Conservation (phyloP, 1,140 invertebrate species). For the Drosophila quadrilineata region DNA sequence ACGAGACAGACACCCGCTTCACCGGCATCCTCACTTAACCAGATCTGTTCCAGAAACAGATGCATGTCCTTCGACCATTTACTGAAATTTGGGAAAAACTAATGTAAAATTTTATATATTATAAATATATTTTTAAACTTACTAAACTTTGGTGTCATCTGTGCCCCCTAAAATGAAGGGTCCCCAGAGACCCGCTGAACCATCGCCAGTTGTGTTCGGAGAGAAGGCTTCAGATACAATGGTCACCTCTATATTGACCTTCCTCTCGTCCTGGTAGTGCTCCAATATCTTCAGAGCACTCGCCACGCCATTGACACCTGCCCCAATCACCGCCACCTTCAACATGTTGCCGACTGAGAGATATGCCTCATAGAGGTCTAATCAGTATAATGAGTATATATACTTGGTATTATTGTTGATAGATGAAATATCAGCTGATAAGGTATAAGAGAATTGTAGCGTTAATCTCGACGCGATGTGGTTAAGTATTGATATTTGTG, state of each 20-base stretch:
- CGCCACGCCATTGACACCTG: slow-evolving; percentile 76
- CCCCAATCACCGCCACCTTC: slow-evolving; percentile 71
- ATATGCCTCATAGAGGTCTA: too few species aligned
- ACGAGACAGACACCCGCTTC: slow-evolving; percentile 84
- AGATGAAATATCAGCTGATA: too few species aligned
- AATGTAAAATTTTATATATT: neutral
- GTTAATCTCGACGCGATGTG: too few species aligned
- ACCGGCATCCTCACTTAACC: slow-evolving; percentile 83
- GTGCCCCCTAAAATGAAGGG: slow-evolving; percentile 87
- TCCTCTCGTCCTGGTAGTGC: slow-evolving; percentile 34
- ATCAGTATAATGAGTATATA: too few species aligned
- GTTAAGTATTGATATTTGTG: too few species aligned
- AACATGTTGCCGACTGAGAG: slow-evolving; percentile 43
- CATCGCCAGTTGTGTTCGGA: slow-evolving; percentile 89
- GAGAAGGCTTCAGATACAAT: slow-evolving; percentile 86
- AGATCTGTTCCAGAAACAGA: slow-evolving; percentile 84
- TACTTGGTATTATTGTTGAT: too few species aligned
- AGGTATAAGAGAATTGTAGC: too few species aligned
- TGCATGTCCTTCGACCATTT: slow-evolving; percentile 86
- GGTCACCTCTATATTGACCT: slow-evolving; percentile 82
- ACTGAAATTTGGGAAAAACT: slow-evolving; percentile 73
- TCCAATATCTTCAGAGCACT: slow-evolving; percentile 79
- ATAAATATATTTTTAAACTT: slow-evolving; percentile 39
- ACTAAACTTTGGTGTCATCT: slow-evolving; percentile 83
- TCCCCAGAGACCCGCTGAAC: slow-evolving; percentile 88